Percentiles rank a stretch among this genome's conserved stretches.
Conservation (phyloP, 2,113 vertebrate species). For the Jaculus jaculus region DNA sequence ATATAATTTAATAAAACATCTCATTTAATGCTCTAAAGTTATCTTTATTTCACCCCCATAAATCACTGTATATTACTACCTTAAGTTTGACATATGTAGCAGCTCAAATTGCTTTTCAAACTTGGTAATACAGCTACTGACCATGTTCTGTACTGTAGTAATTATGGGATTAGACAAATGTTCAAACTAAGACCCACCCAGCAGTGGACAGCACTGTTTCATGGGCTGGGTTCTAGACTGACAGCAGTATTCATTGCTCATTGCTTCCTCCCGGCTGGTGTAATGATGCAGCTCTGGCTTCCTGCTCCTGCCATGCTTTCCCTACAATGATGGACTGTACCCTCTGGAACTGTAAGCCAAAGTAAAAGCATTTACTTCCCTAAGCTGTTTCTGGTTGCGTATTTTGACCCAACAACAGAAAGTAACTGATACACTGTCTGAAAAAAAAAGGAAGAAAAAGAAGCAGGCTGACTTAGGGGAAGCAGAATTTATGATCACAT, state of each 20-base stretch:
- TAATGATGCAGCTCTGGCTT: too few relatives aligned
- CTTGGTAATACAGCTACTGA: background rate
- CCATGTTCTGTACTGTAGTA: background rate
- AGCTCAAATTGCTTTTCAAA: constrained; percentile 31
- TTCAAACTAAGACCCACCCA: background rate
- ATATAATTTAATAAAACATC: constrained; percentile 40
- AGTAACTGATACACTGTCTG: background rate
- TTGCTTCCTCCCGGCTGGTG: too few relatives aligned
- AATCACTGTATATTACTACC: constrained; percentile 14
- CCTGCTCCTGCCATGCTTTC: too few relatives aligned
- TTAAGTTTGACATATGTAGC: background rate
- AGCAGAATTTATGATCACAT: constrained; percentile 1
- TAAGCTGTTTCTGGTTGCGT: too few relatives aligned
- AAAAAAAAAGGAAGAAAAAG: background rate
- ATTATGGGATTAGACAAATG: background rate
- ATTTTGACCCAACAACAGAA: too few relatives aligned
- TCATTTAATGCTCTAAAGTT: constrained; percentile 32
- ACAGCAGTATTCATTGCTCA: too few relatives aligned
- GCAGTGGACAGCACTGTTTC: too few relatives aligned
- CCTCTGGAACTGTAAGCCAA: too few relatives aligned
- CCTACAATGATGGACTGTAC: too few relatives aligned
- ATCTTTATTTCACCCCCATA: background rate
- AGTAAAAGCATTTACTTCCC: too few relatives aligned
- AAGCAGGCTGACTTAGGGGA: background rate
- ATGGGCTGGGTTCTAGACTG: too few relatives aligned